phyloP scores from a whole-genome alignment of 2,888 invertebrate genomes.

The Drosophila fungiperda region DNA sequence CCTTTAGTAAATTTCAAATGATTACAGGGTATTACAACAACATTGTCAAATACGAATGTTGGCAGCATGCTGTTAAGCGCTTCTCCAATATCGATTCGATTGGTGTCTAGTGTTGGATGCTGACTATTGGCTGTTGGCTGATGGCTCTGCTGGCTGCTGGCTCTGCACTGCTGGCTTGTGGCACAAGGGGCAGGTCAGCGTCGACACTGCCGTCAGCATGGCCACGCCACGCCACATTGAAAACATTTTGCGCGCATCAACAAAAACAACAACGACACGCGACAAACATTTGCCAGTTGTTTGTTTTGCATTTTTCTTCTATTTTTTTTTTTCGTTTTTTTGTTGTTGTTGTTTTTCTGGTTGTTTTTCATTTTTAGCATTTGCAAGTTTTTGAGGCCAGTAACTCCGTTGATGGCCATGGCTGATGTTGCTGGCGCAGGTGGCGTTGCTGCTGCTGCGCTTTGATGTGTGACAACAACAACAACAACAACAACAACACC shows the following conservation, averaged over 20 bases:
- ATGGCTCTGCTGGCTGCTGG: background rate
- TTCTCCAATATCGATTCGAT: constrained; percentile 65
- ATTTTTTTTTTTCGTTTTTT: background rate
- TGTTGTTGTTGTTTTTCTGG: constrained; percentile 27
- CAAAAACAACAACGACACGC: constrained; percentile 51
- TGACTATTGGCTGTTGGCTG: constrained; percentile 8
- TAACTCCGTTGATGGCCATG: constrained; percentile 77
- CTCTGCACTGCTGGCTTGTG: constrained; percentile 7
- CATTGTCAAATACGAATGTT: constrained; percentile 52
- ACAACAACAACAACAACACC: constrained; percentile 50
- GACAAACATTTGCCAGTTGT: constrained; percentile 70
- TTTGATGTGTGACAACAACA: constrained; percentile 77
- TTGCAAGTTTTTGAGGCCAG: constrained; percentile 78
- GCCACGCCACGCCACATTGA: constrained; percentile 63
- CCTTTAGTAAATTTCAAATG: background rate
- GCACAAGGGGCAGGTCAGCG: constrained; percentile 37
- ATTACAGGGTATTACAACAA: constrained; percentile 18
- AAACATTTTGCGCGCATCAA: constrained; percentile 74
- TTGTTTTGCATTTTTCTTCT: constrained; percentile 6
- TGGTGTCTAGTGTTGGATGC: constrained; percentile 30
- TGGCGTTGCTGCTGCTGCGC: constrained; percentile 47
- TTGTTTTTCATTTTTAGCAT: constrained; percentile 60
- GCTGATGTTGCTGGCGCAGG: constrained; percentile 49
- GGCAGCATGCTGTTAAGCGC: constrained; percentile 54
- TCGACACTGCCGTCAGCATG: constrained; percentile 27